phyloP scores from a whole-genome alignment of 64 coral and sea anemone genomes.

The Astreopora myriophthalma region DNA sequence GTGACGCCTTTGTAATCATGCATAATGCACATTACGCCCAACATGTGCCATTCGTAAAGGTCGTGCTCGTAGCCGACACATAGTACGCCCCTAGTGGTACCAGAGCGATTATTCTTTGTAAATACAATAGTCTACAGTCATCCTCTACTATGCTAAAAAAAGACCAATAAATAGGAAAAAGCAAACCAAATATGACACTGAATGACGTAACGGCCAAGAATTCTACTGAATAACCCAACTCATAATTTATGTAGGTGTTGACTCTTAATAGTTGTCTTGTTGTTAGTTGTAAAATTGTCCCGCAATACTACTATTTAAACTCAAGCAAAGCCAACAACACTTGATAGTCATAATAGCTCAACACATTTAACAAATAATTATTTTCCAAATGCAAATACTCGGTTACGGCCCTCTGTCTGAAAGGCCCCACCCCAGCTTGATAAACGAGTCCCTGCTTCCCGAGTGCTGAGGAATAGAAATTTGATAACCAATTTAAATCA shows the following conservation, averaged over 20 bases:
- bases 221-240: too few relatives aligned
- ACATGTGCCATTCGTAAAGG: background rate
- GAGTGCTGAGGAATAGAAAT: background rate
- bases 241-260: background rate
- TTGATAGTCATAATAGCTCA: background rate
- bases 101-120: background rate
- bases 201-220: too few relatives aligned
- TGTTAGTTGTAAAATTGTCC: background rate
- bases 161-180: too few relatives aligned
- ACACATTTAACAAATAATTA: background rate
- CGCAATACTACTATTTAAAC: background rate
- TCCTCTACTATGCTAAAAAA: too few relatives aligned
- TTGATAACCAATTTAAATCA: too few relatives aligned
- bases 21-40: background rate
- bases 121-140: background rate
- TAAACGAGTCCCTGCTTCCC: constrained; percentile 1
- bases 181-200: too few relatives aligned
- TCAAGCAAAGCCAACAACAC: background rate
- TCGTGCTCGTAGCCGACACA: background rate
- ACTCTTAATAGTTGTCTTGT: background rate
- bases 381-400: background rate
- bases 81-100: background rate
- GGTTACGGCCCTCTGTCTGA: too few relatives aligned
- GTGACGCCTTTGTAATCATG: too few relatives aligned
- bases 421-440: background rate